Base-by-base conservation (phyloP, 2,888 invertebrate genomes). In the Cheilosia variabilis region DNA sequence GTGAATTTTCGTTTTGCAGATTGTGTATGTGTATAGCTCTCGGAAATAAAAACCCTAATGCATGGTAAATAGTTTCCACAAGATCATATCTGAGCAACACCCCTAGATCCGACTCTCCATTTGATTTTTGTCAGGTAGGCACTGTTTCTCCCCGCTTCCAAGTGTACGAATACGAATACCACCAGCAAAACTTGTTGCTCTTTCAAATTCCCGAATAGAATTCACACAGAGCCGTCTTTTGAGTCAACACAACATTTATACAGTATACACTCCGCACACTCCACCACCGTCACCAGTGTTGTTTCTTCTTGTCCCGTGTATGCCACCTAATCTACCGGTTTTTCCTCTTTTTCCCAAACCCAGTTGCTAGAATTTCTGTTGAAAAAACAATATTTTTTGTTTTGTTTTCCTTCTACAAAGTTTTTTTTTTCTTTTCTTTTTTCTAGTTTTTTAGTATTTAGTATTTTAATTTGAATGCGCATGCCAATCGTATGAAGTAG, bases 301-400 rank as follows among this genome's bases (percentile, higher is more conserved):
- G 63, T 81, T 55, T 69, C 19, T 66, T 41, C 41, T 57, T 37
- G 17, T 9, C 60, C 58, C 22, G 31, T 63, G 55, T 81, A 50
- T 66, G 69, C 69, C 69, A 84, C 84, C 58, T 19, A 86, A 76
- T 79, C 81, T 86, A 86, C 86, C 86, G 86, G 86, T 86, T 86
- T 86, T 86, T 77, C 86, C 55, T 77, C 86, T 81, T 86, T 80
- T 86, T 50, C 45, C 53, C 71, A 41, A 55, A 80, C 63, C 57
- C 76, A 76, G 69, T 43, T 76, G 72, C 69, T 80, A 76, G 81
- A 86, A 81, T 76, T 72, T 79, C 80, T 80, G 69, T 31, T 43
- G 17, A 47, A 47, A 47, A 17, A 45, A 68, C 50, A 65, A 57
- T 15, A 47, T 60, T 66, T 52, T 43, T 45, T 58, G 17, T 55